Base-by-base conservation (phyloP, 1,140 invertebrate genomes). In the Neuroterus valhalla region DNA sequence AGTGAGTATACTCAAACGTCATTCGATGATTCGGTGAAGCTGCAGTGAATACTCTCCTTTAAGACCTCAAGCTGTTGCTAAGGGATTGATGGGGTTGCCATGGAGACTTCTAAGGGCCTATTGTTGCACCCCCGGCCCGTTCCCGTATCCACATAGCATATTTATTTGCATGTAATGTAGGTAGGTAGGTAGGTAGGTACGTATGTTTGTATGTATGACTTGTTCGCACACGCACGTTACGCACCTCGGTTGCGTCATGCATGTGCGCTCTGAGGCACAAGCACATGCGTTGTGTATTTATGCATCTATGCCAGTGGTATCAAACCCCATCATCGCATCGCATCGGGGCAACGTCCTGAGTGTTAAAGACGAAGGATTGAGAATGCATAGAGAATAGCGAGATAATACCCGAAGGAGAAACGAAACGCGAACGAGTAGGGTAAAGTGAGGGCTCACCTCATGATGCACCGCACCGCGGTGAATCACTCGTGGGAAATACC, bases 41-140 rank as follows among this genome's bases (percentile, higher is more conserved):
- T 67, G 78, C 79, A 69, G 81, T 74, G 85, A 78, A 87, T 87
- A 87, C 78, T 86, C 89, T 85, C 88, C 89, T 89, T 90, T 88
- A 90, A 90, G 87, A 89, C 83, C 84, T 89, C 87, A 89, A 89
- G 89, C 88, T 89, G 89, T 90, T 90, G 87, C 88, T 87, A 90
- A 89, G 89, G 88, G 88, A 90, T 89, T 89, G 87, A 89, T 89
- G 88, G 89, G 85, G 89, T 89, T 88, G 76, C 88, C 84, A 89
- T 90, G 85, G 83, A 78, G 85, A 90, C 89, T 72, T 76, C 79
- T 79, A 82, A 87, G 83, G 81, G 84, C 88, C 88, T 87, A 89
- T 89, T 90, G 88, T 90, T 89, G 89, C 87, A 89, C 86, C 88
- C 88, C 78, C 84, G 78, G 77, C 78, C 80, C 81, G 81, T 78